These are phyloP conservation scores for Eristalis tenax DNA, from an alignment of 2,888 invertebrate species.

Conservation along the genomic window DNA sequence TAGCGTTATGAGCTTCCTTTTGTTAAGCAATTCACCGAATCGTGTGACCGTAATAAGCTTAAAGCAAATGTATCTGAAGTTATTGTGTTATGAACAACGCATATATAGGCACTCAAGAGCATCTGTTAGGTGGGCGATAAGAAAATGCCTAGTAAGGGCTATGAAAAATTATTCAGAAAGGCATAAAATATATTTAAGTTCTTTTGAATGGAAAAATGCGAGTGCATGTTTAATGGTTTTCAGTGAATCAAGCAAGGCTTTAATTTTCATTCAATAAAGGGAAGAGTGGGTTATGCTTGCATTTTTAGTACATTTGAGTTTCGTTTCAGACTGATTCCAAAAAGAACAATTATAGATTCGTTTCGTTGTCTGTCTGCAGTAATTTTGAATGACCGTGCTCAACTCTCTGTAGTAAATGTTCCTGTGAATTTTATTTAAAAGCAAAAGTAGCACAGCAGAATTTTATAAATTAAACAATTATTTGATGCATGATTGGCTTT, in stretches of 20 bases:
- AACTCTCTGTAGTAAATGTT: too few relatives aligned
- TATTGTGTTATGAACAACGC: not conserved
- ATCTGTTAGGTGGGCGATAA: slow-evolving; percentile 6
- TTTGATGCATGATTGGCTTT: too few relatives aligned
- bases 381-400: too few relatives aligned
- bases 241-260: not conserved
- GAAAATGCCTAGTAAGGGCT: not conserved
- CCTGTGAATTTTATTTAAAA: too few relatives aligned
- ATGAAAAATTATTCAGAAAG: not conserved
- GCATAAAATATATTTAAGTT: not conserved
- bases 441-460: too few relatives aligned
- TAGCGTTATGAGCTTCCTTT: not conserved
- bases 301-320: too few relatives aligned
- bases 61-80: not conserved
- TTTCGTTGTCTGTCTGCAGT: too few relatives aligned
- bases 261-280: not conserved
- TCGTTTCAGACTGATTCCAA: too few relatives aligned
- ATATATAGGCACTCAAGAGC: not conserved
- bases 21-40: not conserved
- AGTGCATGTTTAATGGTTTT: not conserved
- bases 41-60: slow-evolving; percentile 9
- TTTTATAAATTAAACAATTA: too few relatives aligned
- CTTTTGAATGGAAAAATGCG: not conserved
- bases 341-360: too few relatives aligned
- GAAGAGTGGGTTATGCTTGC: not conserved